Conservation (phyloP, 2,797 vertebrate species). For the Schizothorax lantsangensis region DNA sequence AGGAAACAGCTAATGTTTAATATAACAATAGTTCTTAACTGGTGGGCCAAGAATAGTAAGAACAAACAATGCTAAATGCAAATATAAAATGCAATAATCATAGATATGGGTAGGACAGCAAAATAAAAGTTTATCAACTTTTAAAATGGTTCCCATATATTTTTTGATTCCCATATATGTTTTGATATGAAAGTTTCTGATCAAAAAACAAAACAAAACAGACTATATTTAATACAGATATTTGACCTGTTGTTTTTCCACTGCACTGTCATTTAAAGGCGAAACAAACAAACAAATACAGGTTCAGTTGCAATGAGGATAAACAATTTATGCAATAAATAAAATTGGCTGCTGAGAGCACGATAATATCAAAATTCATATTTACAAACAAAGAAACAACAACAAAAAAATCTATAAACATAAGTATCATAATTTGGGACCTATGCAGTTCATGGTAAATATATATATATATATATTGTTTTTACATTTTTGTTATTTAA, state of each 20-base stretch:
- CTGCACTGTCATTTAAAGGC: no score
- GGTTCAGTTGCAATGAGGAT: background rate
- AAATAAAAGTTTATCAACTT: background rate
- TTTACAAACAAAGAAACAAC: background rate
- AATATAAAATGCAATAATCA: background rate
- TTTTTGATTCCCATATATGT: background rate
- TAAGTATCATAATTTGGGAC: no score
- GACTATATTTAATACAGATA: background rate
- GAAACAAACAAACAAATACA: background rate
- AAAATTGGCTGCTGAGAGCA: background rate
- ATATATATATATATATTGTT: no score
- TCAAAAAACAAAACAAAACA: background rate
- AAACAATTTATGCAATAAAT: background rate
- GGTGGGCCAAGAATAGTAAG: background rate
- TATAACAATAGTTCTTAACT: background rate
- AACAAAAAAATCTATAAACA: background rate
- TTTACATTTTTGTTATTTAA: no score
- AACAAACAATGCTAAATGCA: background rate
- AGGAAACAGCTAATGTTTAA: slow-evolving; percentile 6
- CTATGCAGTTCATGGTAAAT: no score
- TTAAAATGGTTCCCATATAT: background rate
- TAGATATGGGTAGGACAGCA: background rate
- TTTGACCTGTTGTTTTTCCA: background rate
- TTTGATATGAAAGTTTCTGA: background rate
- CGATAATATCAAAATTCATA: background rate